These are phyloP conservation scores for Calameuta idolon DNA, from an alignment of 2,888 invertebrate species.

Conservation along the genomic window DNA sequence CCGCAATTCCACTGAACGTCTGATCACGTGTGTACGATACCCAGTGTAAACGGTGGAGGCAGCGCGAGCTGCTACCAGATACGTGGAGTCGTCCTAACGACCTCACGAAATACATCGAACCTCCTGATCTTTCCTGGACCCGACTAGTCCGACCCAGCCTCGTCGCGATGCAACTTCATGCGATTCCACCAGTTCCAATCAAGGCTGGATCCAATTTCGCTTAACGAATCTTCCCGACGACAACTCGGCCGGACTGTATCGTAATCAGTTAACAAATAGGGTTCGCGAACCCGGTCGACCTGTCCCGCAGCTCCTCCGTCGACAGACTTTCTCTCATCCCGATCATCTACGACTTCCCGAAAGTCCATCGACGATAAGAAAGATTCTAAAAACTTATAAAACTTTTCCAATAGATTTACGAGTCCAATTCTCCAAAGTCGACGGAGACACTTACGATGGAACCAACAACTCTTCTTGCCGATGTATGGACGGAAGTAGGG, in stretches of 20 bases:
- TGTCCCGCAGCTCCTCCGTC: neutral
- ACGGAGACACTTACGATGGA: constrained; percentile 69
- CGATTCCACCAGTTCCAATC: neutral
- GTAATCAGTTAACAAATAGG: neutral
- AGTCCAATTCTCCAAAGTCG: constrained; percentile 15
- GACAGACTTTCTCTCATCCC: too few relatives aligned
- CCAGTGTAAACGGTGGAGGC: neutral
- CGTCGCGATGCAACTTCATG: neutral
- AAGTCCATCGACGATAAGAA: neutral
- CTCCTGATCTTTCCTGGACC: neutral
- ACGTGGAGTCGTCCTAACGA: neutral
- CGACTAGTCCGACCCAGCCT: neutral
- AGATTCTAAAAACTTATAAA: neutral
- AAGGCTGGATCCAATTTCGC: neutral
- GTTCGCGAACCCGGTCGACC: neutral
- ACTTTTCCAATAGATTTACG: constrained; percentile 20
- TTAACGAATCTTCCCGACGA: neutral
- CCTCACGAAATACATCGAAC: neutral
- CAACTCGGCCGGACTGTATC: neutral
- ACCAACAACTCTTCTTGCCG: constrained; percentile 76
- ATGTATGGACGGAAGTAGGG: constrained; percentile 72
- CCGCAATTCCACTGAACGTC: neutral
- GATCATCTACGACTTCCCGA: too few relatives aligned
- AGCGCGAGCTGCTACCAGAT: neutral
- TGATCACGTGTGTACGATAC: neutral